These are phyloP conservation scores for Eupristina koningsbergeri DNA, from an alignment of 1,140 invertebrate species.

Conservation along the genomic window DNA sequence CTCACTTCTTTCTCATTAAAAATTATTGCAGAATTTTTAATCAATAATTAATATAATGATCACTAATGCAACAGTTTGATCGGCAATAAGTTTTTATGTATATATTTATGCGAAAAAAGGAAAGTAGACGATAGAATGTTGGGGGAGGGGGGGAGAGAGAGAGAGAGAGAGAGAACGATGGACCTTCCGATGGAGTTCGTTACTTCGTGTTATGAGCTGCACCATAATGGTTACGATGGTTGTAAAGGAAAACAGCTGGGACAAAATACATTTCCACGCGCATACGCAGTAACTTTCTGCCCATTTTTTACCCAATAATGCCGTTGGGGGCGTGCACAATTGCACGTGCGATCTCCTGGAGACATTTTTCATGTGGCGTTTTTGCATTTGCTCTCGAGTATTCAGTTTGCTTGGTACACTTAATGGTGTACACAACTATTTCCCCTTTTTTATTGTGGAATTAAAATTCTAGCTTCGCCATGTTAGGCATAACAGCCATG, in stretches of 20 bases:
- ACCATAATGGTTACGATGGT: constrained; percentile 51
- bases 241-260: constrained; percentile 55
- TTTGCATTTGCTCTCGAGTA: not conserved
- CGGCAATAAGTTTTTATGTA: not conserved
- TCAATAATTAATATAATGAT: not conserved
- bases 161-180: constrained; percentile 22
- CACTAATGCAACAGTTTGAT: not conserved
- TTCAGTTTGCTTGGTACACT: not conserved
- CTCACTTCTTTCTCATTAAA: not conserved
- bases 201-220: constrained; percentile 40
- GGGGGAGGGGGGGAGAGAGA: not conserved
- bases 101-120: not conserved
- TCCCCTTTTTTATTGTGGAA: not conserved
- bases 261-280: constrained; percentile 26
- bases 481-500: not conserved
- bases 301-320: not conserved
- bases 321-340: not conserved
- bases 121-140: not conserved
- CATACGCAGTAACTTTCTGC: not conserved
- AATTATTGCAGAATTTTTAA: constrained; percentile 4
- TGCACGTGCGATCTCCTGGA: not conserved
- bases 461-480: not conserved
- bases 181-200: constrained; percentile 41
- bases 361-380: constrained; percentile 4
- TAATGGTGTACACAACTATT: not conserved